Evolutionary conservation across 2,113 vertebrate species (phyloP).

Genomic region (Hipposideros armiger): DNA sequence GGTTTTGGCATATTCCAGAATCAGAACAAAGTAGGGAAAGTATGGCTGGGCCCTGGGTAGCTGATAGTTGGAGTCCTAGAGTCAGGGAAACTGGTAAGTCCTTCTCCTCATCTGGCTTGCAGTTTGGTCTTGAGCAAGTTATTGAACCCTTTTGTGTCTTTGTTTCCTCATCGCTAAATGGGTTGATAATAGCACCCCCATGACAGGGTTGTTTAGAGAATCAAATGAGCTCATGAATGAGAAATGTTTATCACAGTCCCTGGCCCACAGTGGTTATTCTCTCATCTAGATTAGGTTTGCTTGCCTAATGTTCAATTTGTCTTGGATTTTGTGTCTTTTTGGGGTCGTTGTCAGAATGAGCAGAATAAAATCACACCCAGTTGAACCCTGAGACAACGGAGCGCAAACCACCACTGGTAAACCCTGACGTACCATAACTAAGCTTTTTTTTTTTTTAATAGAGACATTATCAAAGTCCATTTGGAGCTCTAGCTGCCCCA

Average conservation of each 20-base stretch:
- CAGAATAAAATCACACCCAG: slow-evolving; percentile 19
- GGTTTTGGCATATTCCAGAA: neutral
- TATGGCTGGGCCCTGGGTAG: neutral
- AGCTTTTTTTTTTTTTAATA: neutral
- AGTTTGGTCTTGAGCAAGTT: neutral
- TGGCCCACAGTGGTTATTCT: slow-evolving; percentile 7
- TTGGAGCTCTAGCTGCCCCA: neutral
- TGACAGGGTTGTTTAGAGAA: neutral
- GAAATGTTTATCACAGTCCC: neutral
- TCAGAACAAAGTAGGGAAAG: neutral
- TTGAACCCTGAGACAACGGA: neutral
- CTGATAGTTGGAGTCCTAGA: neutral
- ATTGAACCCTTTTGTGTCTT: neutral
- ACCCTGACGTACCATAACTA: neutral
- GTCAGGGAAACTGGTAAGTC: neutral
- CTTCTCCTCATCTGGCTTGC: neutral
- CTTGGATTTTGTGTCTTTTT: slow-evolving; percentile 16
- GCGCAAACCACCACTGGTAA: neutral
- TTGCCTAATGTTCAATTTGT: slow-evolving; percentile 35
- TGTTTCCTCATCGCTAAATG: neutral
- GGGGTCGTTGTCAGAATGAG: slow-evolving; percentile 49
- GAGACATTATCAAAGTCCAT: neutral
- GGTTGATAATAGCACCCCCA: neutral
- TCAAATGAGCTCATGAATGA: neutral
- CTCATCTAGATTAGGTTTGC: slow-evolving; percentile 26